phyloP scores from a whole-genome alignment of 2,888 invertebrate species.

The Thymelicus sylvestris region DNA sequence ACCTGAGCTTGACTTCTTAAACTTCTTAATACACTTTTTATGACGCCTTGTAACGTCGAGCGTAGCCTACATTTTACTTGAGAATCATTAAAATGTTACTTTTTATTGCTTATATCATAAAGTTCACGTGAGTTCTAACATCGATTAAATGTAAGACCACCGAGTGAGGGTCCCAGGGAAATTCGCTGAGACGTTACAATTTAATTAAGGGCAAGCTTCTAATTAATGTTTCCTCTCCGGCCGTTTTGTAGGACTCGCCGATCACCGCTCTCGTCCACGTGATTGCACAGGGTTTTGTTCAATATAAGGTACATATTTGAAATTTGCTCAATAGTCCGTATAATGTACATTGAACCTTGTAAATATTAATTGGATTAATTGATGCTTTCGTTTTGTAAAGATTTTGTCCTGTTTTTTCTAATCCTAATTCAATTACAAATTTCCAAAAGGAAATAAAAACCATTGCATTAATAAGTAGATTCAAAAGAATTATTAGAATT shows the following conservation, averaged over 20 bases:
- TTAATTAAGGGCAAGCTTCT: conserved; percentile 72
- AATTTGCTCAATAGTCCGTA: conserved; percentile 35
- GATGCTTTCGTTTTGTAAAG: neutral
- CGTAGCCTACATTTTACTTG: conserved; percentile 46
- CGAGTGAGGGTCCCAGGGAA: conserved; percentile 57
- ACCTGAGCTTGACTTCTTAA: conserved; percentile 31
- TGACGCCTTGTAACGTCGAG: conserved; percentile 49
- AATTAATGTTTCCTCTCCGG: conserved; percentile 64
- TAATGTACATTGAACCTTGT: conserved; percentile 23
- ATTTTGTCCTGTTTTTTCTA: neutral
- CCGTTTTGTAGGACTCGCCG: conserved; percentile 46
- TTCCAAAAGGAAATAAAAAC: neutral
- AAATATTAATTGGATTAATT: conserved; percentile 32
- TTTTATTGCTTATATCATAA: conserved; percentile 60
- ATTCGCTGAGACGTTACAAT: conserved; percentile 82
- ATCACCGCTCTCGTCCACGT: conserved; percentile 36
- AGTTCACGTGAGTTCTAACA: conserved; percentile 54
- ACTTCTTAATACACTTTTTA: conserved; percentile 41
- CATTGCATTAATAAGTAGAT: neutral
- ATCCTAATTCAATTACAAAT: neutral
- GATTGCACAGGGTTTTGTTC: conserved; percentile 35
- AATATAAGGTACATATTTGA: conserved; percentile 19
- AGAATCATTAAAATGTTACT: conserved; percentile 60
- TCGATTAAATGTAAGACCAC: conserved; percentile 66
- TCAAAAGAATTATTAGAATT: neutral